Evolutionary conservation across 2,113 vertebrate genomes (phyloP), one percentile per base, ranked within the genome.

Genomic region (Amia ocellicauda): DNA sequence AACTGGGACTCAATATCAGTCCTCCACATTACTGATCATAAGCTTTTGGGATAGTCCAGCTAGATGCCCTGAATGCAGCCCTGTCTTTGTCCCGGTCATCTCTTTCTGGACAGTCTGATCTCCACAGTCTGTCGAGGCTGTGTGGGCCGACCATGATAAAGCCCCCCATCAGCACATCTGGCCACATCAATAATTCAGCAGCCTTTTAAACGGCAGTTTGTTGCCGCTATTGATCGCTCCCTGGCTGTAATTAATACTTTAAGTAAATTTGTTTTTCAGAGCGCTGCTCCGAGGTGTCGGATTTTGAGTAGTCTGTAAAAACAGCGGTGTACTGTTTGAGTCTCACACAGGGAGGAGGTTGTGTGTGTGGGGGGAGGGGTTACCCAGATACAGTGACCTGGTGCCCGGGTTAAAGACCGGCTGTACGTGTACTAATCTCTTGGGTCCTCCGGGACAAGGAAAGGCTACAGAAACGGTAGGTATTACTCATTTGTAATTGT

Each of bases 151-250:
- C 31, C 11, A 11, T 36, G 31, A 36, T 87, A 84, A 85, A 87
- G 86, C 84, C 78, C 85, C n/a, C 84, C 83, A 82, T 88, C 85
- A 87, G 85, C 85, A 86, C 86, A 87, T 88, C 85, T 88, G 88
- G 69, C 81, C 78, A 81, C 80, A 88, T 90, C 74, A 87, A 90
- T 90, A 83, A 90, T 88, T 82, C 80, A 88, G 50, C 3, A 20
- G 4, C 50, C 69, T 78, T 87, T 86, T 86, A 90, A 88, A 88
- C 75, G 80, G 83, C 85, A 85, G 85, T 88, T 90, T 88, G 85
- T 88, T 72, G 52, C 77, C 51, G 51, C 66, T 81, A 87, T 86
- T 76, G 83, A 88, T 77, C 69, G 70, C 75, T 78, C 70, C 77
- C 64, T 60, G 70, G 19, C 76, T 83, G 85, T 86, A 87, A 89